Conservation (phyloP, 2,113 vertebrate genomes). For the Alexandromys fortis region DNA sequence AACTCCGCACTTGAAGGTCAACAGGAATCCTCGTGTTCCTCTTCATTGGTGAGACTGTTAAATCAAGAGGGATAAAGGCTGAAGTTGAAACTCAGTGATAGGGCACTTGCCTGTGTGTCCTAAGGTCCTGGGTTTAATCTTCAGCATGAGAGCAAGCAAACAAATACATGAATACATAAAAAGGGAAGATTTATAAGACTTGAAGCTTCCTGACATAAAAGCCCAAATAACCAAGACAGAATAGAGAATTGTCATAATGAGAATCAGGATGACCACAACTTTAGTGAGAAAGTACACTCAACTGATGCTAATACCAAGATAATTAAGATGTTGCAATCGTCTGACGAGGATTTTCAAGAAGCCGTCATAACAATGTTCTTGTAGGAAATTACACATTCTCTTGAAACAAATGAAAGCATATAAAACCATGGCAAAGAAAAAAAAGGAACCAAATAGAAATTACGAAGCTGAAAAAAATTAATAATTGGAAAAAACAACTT, state of each 20-base stretch:
- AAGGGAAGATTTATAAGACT: background rate
- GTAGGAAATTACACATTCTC: conserved; percentile 29
- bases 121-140: background rate
- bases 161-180: background rate
- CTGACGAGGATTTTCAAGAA: conserved; percentile 44
- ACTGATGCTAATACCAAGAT: background rate
- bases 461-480: conserved; percentile 2
- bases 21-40: background rate
- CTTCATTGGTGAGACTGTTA: background rate
- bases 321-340: conserved; percentile 23
- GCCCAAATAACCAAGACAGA: background rate
- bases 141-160: background rate
- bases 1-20: background rate
- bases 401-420: conserved; percentile 38
- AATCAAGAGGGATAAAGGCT: background rate
- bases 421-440: conserved; percentile 38
- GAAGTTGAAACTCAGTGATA: background rate
- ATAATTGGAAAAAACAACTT: background rate
- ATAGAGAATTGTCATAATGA: background rate
- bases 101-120: background rate
- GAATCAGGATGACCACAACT: conserved; percentile 30
- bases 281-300: conserved; percentile 29
- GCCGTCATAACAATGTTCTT: conserved; percentile 18
- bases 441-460: conserved; percentile 27
- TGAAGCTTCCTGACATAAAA: background rate